Evolutionary conservation across 2,113 vertebrate genomes (phyloP), one percentile per base, ranked within the genome.

Genomic region (Cariama cristata): DNA sequence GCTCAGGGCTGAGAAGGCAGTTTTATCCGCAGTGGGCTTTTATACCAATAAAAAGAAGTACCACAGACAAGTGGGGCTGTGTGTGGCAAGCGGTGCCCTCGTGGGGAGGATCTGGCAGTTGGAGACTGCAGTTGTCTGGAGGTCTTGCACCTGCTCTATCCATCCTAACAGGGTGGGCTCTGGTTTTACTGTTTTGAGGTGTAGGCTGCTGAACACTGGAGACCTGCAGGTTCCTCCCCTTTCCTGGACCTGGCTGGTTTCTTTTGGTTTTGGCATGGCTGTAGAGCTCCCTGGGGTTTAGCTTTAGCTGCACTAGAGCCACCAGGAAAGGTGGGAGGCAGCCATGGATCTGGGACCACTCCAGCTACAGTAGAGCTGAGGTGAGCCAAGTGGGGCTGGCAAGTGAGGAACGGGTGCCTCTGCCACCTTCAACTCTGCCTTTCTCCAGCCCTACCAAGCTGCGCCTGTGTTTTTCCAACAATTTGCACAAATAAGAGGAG

Each of bases 1-100:
- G 86, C 72, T 75, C 45, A 40, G 80, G 44, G 92, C 79, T 93
- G 88, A 93, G 85, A 86, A 90, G 50, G 95, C 83, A 45, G 45
- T 90, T 93, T 94, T 85, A 53, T 82, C 89, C 77, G 72, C 71
- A 84, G 81, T 94, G 83, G 91, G 93, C 97, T 97, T 97, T 97
- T 97, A 35, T 97, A 97, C 73, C 84, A 97, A 96, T 97, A 97
- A 97, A 97, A 88, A 71, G 18, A 85, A 87, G 12, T 87, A 93
- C 62, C 84, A 73, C 49, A 75, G 19, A 47, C 20, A 49, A 60
- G 16, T 0, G 0, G 12, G 4, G 11, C 27, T 94, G 40, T 82
- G 73, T 64, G 44, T 3, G 5, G 42, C 28, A 7, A 21, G 59
- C 0, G 1, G 33, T 0, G 0, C 32, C 11, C 2, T 52, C 0